Base-by-base conservation (phyloP, 2,888 invertebrate species). In the Aphodius granarius region DNA sequence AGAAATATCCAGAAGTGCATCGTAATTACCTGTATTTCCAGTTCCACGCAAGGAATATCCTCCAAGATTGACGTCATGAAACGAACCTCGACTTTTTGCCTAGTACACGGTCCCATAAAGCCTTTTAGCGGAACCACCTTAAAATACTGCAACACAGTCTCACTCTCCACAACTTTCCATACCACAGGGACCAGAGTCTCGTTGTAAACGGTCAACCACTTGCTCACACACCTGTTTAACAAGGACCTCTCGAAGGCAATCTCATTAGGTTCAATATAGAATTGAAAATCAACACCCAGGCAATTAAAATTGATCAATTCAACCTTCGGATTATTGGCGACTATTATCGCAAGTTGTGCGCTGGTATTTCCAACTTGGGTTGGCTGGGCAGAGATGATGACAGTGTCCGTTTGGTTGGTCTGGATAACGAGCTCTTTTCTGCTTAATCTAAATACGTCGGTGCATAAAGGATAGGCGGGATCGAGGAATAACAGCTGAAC, bases 291-390 rank as follows among this genome's bases (percentile, higher is more conserved):
- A 5, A 89, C 88, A 18, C 91, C 91, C 64, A 85, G 87, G 79
- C 90, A 89, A 13, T 86, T 83, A 5, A 92, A 82, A 79, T 88
- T 85, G 9, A 92, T 87, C 4, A 84, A 82, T 62, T 91, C 87
- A 63, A 91, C 88, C 79, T 89, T 88, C 0, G 92, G 91, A 83
- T 92, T 92, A 81, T 92, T 89, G 81, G 89, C 89, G 2, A 91
- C 82, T 2, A 86, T 83, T 1, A 89, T 75, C 1, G 86, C 79
- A 15, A 89, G 76, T 18, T 77, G 80, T 66, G 85, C 84, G 0
- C 81, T 77, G 72, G 85, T 82, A 1, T 73, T 74, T n/a, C 87
- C 87, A 0, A 84, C 73, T 73, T 82, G 81, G 0, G 74, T 79
- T 0, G 87, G 86, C 68, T 80, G 80, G 0, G 88, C 86, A 13